Evolutionary conservation across 2,113 vertebrate genomes (phyloP).

Genomic region (Elachura formosa): DNA sequence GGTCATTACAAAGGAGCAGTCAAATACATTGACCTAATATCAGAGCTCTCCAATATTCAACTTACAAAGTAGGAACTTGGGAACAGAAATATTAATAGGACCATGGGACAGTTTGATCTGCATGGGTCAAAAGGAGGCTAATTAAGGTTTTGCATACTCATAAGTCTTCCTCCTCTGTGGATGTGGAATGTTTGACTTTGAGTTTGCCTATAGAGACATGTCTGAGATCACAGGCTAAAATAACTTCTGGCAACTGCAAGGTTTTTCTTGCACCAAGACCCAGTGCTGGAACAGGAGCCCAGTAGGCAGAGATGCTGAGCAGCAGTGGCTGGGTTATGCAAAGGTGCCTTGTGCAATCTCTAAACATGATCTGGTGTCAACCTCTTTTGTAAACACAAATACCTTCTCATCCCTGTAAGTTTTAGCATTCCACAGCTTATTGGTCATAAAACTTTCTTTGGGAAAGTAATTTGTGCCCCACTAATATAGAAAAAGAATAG

Average conservation of each 20-base stretch:
- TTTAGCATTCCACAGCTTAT: not conserved
- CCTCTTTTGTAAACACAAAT: not conserved
- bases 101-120: not conserved
- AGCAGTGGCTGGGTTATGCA: not conserved
- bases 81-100: not conserved
- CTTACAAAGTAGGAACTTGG: not conserved
- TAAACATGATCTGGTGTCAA: not conserved
- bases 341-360: not conserved
- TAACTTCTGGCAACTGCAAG: not conserved
- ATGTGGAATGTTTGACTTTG: not conserved
- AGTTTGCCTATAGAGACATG: not conserved
- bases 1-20: not conserved
- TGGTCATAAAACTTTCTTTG: constrained; percentile 1
- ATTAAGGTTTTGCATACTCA: not conserved
- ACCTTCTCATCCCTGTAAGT: not conserved
- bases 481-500: not conserved
- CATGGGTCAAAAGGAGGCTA: not conserved
- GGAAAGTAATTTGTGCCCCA: constrained; percentile 16
- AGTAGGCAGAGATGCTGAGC: not conserved
- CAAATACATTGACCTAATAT: not conserved
- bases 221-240: not conserved
- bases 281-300: not conserved
- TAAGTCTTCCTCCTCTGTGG: not conserved
- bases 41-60: not conserved
- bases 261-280: not conserved